Evolutionary conservation across 1,140 invertebrate species (phyloP), one percentile per base, ranked within the genome.

Genomic region (Sitodiplosis mosellana): DNA sequence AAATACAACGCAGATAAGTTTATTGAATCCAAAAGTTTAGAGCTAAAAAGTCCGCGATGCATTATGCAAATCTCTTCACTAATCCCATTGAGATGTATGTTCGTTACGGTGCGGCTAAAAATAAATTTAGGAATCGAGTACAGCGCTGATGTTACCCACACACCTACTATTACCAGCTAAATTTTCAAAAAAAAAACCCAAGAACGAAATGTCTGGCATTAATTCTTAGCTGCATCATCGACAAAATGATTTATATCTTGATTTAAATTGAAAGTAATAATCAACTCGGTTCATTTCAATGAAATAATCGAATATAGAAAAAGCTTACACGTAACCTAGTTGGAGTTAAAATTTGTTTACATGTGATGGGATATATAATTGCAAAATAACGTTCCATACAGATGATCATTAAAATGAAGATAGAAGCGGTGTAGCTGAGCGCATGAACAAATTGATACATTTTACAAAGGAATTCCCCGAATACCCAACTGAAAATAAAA

Each of bases 361-460:
- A 83, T 2, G 78, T 78, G 49, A 87, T 83, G 7, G 83, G 83
- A 61, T 86, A 80, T 51, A 85, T 79, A 41, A 86, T 87, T 46
- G 82, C 83, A 51, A 87, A 74, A 56, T 86, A 87, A 49, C 83
- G 68, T 56, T 87, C 83, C n/a, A 80, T 77, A 55, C 81, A 85
- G 47, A 86, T 84, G 14, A 86, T 78, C 11, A 84, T 78, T 42
- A 87, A 64, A 37, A 87, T 86, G 56, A 84, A 78, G 49, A 87
- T 81, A 10, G 82, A 85, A 1, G 83, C 80, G 2, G 82, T 86
- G 60, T 84, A 85, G 56, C 81, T 83, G 21, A 87, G 61, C 1
- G 77, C 78, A 54, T 83, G 79, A 8, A 83, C 75, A 56, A 86
- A 87, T 65, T 83, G 80, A 62, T 87, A 86, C 73, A 84, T 81